Evolutionary conservation across 2,797 vertebrate species (phyloP).

Genomic region (Labroides dimidiatus): DNA sequence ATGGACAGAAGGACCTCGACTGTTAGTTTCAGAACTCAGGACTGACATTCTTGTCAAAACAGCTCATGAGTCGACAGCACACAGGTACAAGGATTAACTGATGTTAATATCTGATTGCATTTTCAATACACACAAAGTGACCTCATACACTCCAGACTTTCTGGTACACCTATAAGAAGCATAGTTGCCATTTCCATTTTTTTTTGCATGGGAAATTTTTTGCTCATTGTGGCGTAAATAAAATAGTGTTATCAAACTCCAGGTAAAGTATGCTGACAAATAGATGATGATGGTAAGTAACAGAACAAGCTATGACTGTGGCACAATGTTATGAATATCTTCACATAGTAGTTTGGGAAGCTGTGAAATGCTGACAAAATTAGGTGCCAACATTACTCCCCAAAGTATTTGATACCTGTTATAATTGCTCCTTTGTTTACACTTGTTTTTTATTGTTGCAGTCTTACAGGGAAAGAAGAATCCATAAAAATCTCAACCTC

Average conservation of each 20-base stretch:
- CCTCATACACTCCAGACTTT: too few species aligned
- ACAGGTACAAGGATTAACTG: slow-evolving; percentile 42
- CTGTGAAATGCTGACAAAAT: not conserved
- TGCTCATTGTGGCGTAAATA: not conserved
- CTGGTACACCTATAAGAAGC: too few species aligned
- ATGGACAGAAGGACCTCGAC: slow-evolving; percentile 72
- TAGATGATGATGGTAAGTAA: not conserved
- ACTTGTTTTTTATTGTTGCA: slow-evolving; percentile 36
- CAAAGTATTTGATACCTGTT: not conserved
- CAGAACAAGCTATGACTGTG: not conserved
- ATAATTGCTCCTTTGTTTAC: not conserved
- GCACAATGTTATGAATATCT: not conserved
- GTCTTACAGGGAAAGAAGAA: slow-evolving; percentile 31
- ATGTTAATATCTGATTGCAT: not conserved
- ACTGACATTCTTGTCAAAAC: slow-evolving; percentile 66
- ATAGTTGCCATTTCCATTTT: not conserved
- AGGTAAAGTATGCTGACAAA: not conserved
- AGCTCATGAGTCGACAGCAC: slow-evolving; percentile 16
- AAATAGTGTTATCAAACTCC: not conserved
- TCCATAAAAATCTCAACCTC: slow-evolving; percentile 9
- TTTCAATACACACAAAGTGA: too few species aligned
- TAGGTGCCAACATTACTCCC: not conserved
- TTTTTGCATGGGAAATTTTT: not conserved
- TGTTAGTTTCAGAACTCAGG: slow-evolving; percentile 72
- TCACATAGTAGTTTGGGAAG: not conserved